These are phyloP conservation scores for Carassius gibelio DNA, from an alignment of 2,113 vertebrate genomes.

Conservation along the genomic window DNA sequence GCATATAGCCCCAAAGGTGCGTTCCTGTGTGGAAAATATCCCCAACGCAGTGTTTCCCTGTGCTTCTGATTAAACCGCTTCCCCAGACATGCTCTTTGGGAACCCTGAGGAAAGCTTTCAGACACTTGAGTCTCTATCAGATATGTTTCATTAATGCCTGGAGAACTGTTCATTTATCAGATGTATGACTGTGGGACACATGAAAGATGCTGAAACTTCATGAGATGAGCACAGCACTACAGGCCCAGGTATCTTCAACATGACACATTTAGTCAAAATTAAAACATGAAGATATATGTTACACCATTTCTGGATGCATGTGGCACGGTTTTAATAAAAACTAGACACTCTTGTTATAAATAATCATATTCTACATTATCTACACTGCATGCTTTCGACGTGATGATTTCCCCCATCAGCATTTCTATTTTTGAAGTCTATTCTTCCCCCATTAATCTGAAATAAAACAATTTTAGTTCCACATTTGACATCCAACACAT, in stretches of 20 bases:
- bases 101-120: not conserved
- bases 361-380: not conserved
- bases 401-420: not conserved
- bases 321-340: not conserved
- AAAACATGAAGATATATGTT: not conserved
- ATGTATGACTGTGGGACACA: not conserved
- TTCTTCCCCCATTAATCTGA: no score
- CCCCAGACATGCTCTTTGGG: not conserved
- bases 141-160: not conserved
- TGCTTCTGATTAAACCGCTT: not conserved
- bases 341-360: not conserved
- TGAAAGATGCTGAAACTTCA: not conserved
- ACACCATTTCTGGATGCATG: not conserved
- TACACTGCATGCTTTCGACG: not conserved
- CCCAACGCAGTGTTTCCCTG: not conserved
- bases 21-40: not conserved
- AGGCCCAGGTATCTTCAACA: not conserved
- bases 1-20: not conserved
- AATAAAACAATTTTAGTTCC: no score
- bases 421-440: no score
- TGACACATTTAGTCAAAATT: not conserved
- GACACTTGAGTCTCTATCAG: not conserved
- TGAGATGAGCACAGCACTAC: not conserved
- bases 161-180: not conserved
- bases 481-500: no score